Evolutionary conservation across 2,113 vertebrate species (phyloP).

Genomic region (Lepisosteus oculatus): DNA sequence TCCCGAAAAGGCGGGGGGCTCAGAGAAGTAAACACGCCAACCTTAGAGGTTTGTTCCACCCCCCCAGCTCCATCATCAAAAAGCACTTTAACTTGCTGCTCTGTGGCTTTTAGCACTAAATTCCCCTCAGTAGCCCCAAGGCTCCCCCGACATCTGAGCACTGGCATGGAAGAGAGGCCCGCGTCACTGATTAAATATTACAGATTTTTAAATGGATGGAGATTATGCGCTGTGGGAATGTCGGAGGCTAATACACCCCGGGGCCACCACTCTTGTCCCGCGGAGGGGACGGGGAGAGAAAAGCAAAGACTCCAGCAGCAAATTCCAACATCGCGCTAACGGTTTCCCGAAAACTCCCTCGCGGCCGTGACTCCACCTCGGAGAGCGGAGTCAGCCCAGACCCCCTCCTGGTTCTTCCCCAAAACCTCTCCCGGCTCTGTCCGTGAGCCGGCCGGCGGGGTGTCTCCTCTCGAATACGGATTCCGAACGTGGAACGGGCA

Average conservation of each 20-base stretch:
- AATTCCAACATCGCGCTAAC: background rate
- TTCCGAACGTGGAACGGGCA: too few relatives aligned
- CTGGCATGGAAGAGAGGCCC: constrained; percentile 48
- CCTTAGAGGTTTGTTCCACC: too few relatives aligned
- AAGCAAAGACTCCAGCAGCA: background rate
- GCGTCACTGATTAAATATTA: constrained; percentile 64
- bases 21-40: background rate
- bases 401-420: too few relatives aligned
- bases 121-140: constrained; percentile 51
- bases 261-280: constrained; percentile 5
- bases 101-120: constrained; percentile 54
- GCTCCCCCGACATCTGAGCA: constrained; percentile 54
- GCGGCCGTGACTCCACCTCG: too few relatives aligned
- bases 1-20: background rate
- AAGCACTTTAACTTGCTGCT: constrained; percentile 39
- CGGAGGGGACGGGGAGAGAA: background rate
- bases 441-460: too few relatives aligned
- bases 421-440: too few relatives aligned
- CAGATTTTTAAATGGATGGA: constrained; percentile 36
- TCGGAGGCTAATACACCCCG: constrained; percentile 38
- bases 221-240: constrained; percentile 46
- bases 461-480: too few relatives aligned
- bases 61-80: background rate
- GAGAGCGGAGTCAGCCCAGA: too few relatives aligned
- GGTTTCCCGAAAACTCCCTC: too few relatives aligned